phyloP scores from a whole-genome alignment of 2,113 vertebrate genomes.

The Caretta caretta region DNA sequence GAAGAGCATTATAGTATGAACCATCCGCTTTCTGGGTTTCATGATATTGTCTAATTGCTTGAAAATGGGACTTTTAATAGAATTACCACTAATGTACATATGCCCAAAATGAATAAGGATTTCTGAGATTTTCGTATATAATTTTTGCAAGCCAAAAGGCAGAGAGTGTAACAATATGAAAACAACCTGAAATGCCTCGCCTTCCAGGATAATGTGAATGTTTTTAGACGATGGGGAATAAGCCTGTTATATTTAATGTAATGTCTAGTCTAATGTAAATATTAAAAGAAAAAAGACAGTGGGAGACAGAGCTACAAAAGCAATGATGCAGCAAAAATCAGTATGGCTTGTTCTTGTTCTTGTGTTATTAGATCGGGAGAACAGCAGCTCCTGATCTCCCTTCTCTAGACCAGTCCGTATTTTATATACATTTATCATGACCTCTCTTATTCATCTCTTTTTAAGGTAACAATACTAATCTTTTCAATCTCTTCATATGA shows the following conservation, averaged over 20 bases:
- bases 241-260: background rate
- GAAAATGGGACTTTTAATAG: background rate
- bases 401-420: too few relatives aligned
- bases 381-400: too few relatives aligned
- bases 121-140: background rate
- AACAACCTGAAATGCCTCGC: background rate
- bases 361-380: too few relatives aligned
- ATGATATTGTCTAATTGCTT: background rate
- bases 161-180: too few relatives aligned
- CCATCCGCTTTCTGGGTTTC: background rate
- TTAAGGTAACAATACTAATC: too few relatives aligned
- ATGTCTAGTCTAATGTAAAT: background rate
- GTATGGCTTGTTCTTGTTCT: background rate
- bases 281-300: background rate
- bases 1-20: background rate
- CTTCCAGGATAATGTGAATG: background rate
- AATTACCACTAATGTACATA: background rate
- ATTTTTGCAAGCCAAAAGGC: too few relatives aligned
- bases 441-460: too few relatives aligned
- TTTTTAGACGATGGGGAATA: background rate
- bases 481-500: too few relatives aligned
- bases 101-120: fast-evolving
- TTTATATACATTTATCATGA: too few relatives aligned
- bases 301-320: background rate
- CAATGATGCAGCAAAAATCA: background rate